Conservation (phyloP, 2,113 vertebrate genomes). For the Sinocyclocheilus rhinocerous region DNA sequence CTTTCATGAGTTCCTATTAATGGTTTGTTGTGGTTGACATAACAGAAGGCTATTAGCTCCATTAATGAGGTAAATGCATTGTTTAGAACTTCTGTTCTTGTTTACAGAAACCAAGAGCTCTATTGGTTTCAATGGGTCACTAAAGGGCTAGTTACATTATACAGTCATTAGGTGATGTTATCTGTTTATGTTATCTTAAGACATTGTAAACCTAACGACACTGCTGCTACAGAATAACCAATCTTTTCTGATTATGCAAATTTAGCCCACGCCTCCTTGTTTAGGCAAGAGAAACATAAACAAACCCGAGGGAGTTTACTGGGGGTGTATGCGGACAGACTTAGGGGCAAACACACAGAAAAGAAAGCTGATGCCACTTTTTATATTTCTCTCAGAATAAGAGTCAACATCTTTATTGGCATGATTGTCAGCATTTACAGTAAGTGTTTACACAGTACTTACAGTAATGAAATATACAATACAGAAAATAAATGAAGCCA, state of each 20-base stretch:
- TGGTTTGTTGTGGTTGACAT: conserved; percentile 32
- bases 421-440: neutral
- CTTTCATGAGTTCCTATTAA: conserved; percentile 20
- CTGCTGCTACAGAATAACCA: conserved; percentile 49
- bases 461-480: neutral
- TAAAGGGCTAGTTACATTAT: conserved; percentile 51
- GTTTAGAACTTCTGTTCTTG: conserved; percentile 26
- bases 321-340: conserved; percentile 16
- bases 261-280: conserved; percentile 38
- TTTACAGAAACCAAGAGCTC: conserved; percentile 45
- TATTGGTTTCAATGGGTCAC: conserved; percentile 51
- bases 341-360: neutral
- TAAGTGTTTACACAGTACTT: neutral
- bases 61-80: conserved; percentile 29
- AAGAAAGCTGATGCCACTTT: neutral
- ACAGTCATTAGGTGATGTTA: conserved; percentile 48
- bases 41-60: conserved; percentile 31
- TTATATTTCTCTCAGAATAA: neutral
- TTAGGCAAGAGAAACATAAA: conserved; percentile 49
- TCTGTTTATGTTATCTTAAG: conserved; percentile 57
- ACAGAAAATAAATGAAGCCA: neutral
- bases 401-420: neutral
- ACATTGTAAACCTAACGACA: conserved; percentile 51
- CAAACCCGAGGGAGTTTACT: conserved; percentile 47
- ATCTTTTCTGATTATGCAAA: conserved; percentile 53